Conservation (phyloP, 2,888 invertebrate genomes). For the Troilus luridus region DNA sequence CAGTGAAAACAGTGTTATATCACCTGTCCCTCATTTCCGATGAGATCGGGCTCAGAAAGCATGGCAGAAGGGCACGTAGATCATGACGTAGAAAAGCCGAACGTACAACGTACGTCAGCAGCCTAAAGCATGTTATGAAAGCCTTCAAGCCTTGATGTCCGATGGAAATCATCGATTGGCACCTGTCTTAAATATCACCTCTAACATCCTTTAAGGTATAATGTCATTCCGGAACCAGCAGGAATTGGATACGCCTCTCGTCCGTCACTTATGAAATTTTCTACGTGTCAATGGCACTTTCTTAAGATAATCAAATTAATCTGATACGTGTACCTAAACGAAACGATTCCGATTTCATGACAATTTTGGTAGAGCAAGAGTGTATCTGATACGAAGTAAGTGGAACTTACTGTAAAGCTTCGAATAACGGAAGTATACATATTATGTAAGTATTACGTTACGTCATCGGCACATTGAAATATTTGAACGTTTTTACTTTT, state of each 20-base stretch:
- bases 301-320: conserved; percentile 10
- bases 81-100: background rate
- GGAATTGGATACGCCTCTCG: background rate
- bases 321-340: background rate
- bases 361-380: background rate
- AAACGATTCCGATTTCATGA: background rate
- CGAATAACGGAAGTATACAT: background rate
- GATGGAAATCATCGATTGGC: background rate
- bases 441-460: background rate
- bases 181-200: background rate
- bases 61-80: background rate
- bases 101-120: background rate
- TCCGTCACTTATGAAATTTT: background rate
- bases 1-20: conserved; percentile 6
- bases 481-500: no score
- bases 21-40: background rate
- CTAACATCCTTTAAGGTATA: background rate
- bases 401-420: background rate
- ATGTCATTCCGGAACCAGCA: background rate
- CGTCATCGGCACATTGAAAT: background rate
- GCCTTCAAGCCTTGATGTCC: background rate
- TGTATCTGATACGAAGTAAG: background rate
- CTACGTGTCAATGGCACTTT: background rate
- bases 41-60: background rate
- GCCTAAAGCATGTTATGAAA: background rate